Evolutionary conservation across 2,888 invertebrate genomes (phyloP).

Genomic region (Pyralis farinalis): DNA sequence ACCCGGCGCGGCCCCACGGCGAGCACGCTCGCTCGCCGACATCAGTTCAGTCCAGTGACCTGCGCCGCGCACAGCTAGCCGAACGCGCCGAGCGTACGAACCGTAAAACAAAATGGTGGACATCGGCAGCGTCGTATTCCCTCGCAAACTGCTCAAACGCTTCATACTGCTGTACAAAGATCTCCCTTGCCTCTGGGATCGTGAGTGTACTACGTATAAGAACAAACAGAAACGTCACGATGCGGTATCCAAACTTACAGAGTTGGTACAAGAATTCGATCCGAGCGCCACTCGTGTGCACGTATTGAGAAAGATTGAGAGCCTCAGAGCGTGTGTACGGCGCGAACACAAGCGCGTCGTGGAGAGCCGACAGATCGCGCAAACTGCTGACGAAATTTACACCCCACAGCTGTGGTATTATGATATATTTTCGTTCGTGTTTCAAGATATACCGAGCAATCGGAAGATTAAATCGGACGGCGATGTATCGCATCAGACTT

Average conservation of each 20-base stretch:
- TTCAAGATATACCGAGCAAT: constrained; percentile 33
- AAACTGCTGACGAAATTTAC: constrained; percentile 42
- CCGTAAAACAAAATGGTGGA: constrained; percentile 27
- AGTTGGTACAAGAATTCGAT: constrained; percentile 55
- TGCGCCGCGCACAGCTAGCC: constrained; percentile 59
- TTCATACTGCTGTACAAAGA: constrained; percentile 56
- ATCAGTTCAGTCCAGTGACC: constrained; percentile 43
- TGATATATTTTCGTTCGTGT: constrained; percentile 51
- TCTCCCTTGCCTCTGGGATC: constrained; percentile 57
- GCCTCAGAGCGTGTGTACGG: constrained; percentile 62
- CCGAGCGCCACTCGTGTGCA: constrained; percentile 60
- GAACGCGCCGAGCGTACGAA: constrained; percentile 33
- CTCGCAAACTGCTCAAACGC: constrained; percentile 51
- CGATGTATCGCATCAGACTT: constrained; percentile 17
- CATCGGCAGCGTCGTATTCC: constrained; percentile 47
- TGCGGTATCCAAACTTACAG: constrained; percentile 54
- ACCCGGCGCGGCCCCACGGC: constrained; percentile 17
- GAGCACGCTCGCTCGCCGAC: constrained; percentile 24
- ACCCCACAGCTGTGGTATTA: constrained; percentile 64
- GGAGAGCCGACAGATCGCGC: constrained; percentile 41
- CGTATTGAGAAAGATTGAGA: constrained; percentile 65
- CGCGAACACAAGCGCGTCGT: constrained; percentile 55
- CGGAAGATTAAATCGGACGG: constrained; percentile 20
- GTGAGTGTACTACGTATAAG: constrained; percentile 45
- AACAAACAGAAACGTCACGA: constrained; percentile 51